Base-by-base conservation (phyloP, 1,140 invertebrate genomes). In the Diprion similis region DNA sequence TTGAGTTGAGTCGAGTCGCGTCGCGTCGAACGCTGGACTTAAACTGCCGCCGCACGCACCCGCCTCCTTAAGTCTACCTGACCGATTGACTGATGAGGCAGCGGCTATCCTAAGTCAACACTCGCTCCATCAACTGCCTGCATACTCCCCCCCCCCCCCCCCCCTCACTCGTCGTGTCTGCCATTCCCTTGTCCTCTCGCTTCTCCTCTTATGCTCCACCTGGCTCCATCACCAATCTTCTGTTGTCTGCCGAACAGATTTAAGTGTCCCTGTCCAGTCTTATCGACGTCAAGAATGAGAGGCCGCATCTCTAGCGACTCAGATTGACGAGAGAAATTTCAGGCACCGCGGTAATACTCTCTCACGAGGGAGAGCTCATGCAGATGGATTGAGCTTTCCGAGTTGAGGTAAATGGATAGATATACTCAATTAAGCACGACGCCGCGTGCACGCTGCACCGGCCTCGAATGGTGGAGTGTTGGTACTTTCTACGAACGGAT, bases 71-170 rank as follows among this genome's bases (percentile, higher is more conserved):
- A 80, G 81, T 79, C 83, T 86, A 86, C 85, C 85, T 87, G 86
- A 83, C 84, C 85, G 86, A 87, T 88, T 88, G 87, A 88, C 86
- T 82, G 87, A 88, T 87, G 87, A 86, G 82, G 78, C 82, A 82
- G 86, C 86, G 86, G 85, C 86, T 87, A 86, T 87, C 86, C 87
- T 85, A 88, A 88, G 86, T 88, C 87, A 88, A 88, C 86, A 87
- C 86, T 86, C 83, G 84, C 85, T 87, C 83, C 84, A 87, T 88
- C 87, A 86, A 81, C 69, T 79, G 79, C 78, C 76, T 77, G 81
- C 85, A 84, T 83, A 74, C 76, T 72, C 76, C 66, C 77, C 13
- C 65, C 71, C 75, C 68, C 73, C 68, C 68, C 72, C 70, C 66
- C 71, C 19, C 69, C 37, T 77, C 45, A 59, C n/a, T n/a, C n/a